These are phyloP conservation scores for Caenorhabditis sp. DNA, from an alignment of 2,888 invertebrate genomes.

Conservation along the genomic window DNA sequence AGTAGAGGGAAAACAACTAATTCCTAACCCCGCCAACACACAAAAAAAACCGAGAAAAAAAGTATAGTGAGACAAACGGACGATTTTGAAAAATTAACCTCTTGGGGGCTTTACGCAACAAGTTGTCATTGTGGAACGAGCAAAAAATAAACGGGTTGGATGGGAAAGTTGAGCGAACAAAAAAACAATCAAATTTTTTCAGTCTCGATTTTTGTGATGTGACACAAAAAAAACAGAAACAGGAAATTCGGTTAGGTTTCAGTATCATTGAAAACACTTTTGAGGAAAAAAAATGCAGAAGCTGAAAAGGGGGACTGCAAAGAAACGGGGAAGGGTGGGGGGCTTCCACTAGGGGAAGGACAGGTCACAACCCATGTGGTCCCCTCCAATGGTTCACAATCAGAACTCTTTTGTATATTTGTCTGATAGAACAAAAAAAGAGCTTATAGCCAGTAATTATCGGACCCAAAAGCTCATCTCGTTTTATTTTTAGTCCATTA, in stretches of 20 bases:
- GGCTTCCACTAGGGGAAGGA: too few relatives aligned
- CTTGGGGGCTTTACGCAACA: background rate
- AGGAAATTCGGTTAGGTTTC: background rate
- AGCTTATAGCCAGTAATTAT: too few relatives aligned
- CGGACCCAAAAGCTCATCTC: too few relatives aligned
- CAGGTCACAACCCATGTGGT: too few relatives aligned
- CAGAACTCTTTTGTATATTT: too few relatives aligned
- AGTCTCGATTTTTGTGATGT: background rate
- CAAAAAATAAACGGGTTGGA: background rate
- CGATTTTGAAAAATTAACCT: constrained; percentile 1
- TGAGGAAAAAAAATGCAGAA: too few relatives aligned
- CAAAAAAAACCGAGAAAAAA: background rate
- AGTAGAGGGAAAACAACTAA: background rate
- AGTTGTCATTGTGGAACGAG: background rate
- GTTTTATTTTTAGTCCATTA: too few relatives aligned
- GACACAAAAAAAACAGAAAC: background rate
- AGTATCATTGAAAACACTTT: background rate
- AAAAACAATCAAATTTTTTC: background rate
- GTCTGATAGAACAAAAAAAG: too few relatives aligned
- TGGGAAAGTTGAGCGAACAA: background rate
- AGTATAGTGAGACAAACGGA: background rate
- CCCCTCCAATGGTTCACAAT: too few relatives aligned
- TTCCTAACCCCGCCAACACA: background rate
- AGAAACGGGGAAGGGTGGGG: too few relatives aligned
- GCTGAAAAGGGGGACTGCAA: too few relatives aligned